Conservation (phyloP, 2,888 invertebrate species). For the Cosmorhoe ocellata region DNA sequence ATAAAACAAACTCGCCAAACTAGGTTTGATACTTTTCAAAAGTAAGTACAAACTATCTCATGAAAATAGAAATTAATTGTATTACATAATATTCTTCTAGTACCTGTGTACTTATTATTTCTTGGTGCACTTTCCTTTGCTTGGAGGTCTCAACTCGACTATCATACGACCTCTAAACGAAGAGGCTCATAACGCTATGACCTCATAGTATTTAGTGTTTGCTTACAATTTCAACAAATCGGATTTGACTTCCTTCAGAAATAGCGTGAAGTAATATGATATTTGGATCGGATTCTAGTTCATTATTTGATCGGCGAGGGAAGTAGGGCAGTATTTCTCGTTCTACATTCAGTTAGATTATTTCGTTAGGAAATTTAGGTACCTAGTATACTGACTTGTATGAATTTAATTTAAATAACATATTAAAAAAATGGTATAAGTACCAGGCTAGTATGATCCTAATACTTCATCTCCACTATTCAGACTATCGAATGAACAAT, state of each 20-base stretch:
- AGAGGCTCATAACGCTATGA: slow-evolving; percentile 5
- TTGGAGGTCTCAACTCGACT: slow-evolving; percentile 8
- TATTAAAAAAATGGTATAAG: too few species aligned
- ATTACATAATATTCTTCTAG: too few species aligned
- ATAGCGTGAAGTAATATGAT: slow-evolving; percentile 15
- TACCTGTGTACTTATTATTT: neutral
- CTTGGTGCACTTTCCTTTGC: slow-evolving; percentile 12
- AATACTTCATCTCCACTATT: too few species aligned
- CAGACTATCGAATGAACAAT: too few species aligned
- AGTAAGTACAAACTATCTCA: too few species aligned
- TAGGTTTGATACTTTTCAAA: too few species aligned
- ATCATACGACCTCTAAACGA: slow-evolving; percentile 15
- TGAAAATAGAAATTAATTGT: too few species aligned
- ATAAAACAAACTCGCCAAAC: too few species aligned
- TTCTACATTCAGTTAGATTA: neutral
- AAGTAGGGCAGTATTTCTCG: slow-evolving; percentile 24
- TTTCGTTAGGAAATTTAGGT: neutral
- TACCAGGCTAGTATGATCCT: too few species aligned
- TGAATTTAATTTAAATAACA: too few species aligned
- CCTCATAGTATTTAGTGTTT: slow-evolving; percentile 3
- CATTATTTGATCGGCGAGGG: slow-evolving; percentile 23
- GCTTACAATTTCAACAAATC: slow-evolving; percentile 2
- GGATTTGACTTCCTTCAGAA: neutral
- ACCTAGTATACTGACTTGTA: too few species aligned
- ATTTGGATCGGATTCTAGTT: slow-evolving; percentile 12